Conservation (phyloP, 2,113 vertebrate species). For the Tupaia chinensis region DNA sequence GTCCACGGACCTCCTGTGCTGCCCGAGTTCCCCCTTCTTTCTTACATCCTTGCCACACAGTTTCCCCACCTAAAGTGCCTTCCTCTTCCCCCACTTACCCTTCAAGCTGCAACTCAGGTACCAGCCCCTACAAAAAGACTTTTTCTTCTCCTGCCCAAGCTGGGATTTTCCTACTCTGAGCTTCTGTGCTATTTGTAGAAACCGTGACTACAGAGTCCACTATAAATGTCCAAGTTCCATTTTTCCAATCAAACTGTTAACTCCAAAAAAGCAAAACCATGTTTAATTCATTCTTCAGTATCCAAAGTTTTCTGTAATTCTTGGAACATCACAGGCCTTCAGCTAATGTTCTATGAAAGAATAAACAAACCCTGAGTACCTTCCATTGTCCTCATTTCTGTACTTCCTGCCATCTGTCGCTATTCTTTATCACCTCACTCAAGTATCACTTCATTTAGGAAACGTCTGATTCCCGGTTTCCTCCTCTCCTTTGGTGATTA, state of each 20-base stretch:
- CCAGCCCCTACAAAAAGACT: not conserved
- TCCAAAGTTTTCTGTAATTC: not conserved
- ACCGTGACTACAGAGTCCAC: not conserved
- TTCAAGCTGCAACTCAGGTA: not conserved
- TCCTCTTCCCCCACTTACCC: too few relatives aligned
- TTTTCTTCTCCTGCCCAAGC: not conserved
- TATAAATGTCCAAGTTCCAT: not conserved
- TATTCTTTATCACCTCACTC: not conserved
- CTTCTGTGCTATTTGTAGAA: not conserved
- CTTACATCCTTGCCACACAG: not conserved
- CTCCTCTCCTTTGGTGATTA: not conserved
- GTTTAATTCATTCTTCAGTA: not conserved
- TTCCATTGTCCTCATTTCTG: not conserved
- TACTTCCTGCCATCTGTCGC: not conserved
- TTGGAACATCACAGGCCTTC: not conserved
- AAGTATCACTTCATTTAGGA: not conserved
- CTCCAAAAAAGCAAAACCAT: not conserved
- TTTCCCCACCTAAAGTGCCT: not conserved
- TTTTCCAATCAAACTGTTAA: not conserved
- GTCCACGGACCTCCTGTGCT: not conserved
- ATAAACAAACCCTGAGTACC: not conserved
- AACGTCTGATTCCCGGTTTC: not conserved
- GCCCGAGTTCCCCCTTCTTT: not conserved
- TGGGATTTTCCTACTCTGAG: not conserved
- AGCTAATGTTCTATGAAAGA: not conserved